Base-by-base conservation (phyloP, 2,797 vertebrate species). In the Sebastes kiyomatsui region DNA sequence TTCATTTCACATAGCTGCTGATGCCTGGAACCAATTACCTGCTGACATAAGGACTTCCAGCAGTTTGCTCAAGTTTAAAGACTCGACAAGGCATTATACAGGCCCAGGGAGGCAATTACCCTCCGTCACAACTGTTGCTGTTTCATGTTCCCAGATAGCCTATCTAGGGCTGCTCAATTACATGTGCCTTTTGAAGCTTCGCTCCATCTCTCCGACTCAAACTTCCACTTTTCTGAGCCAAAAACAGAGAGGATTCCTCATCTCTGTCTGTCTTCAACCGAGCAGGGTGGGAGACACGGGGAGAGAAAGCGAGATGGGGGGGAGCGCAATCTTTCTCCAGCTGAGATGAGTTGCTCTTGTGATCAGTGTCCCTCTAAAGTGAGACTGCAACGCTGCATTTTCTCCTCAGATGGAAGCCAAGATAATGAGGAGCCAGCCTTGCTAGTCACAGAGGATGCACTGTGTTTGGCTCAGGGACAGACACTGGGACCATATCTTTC, bases 1-100 rank as follows among this genome's bases (percentile, higher is more conserved):
- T 75, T 89, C 80, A 90, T 90, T 93, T 89, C 89, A 88, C 87
- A 90, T 85, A 71, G 86, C 86, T 90, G 87, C 86, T 90, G 85
- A 90, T 92, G 93, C 88, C 93, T 94, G 94, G 91, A 94, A 95
- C 90, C 93, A 94, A 94, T 95, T 95, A 94, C 93, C 90, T 93
- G 91, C 92, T 91, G 90, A 94, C 93, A 93, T 93, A 94, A 94
- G 92, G 91, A 95, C 93, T 94, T 93, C 92, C 92, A 94, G 94
- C 90, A 92, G 92, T 95, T 94, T 93, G 92, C 89, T 91, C 80
- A 89, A 94, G 93, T 95, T 94, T 93, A 94, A 94, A 94, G 91
- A 92, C 92, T 93, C 92, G 85, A 92, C 90, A 92, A 91, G 91
- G 92, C 92, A 93, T 93, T 93, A 93, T 93, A 91, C 88, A 77